Evolutionary conservation across 2,113 vertebrate genomes (phyloP), one percentile per base, ranked within the genome.

Genomic region (Xiphophorus couchianus): DNA sequence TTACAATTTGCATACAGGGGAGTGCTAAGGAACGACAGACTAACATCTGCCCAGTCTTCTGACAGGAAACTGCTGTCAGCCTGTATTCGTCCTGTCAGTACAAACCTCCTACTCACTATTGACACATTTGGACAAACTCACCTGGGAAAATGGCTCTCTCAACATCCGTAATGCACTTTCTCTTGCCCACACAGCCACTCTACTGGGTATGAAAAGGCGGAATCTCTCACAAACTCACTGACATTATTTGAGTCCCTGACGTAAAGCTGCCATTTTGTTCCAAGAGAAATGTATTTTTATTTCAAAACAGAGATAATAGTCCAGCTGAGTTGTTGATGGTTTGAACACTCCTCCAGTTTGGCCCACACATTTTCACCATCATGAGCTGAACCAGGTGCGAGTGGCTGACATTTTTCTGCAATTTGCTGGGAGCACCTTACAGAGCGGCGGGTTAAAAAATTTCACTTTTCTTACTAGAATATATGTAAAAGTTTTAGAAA

Each of bases 211-310:
- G 44, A 68, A 72, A 48, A 68, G n/a, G 12, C 73, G 81, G 66
- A 42, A 63, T 73, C 66, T 70, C 62, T 85, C 71, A 28, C 71
- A 81, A 79, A 76, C 28, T 62, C 72, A 63, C 39, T 28, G 71
- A 71, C 71, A 35, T 48, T 48, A 80, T 77, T 88, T 25, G 65
- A 74, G 66, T 71, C 48, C 29, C 62, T 80, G 30, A 83, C 84
- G 81, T 71, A 73, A 62, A 76, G 82, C 78, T 84, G 85, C 74
- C 82, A 82, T 83, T 92, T 87, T 89, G 90, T 88, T 90, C 85
- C 71, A 29, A 42, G 71, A 90, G 75, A 83, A 90, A 81, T 25
- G 87, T 87, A 69, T 81, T 85, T 84, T 48, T 84, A 78, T 90
- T 89, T 84, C 86, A 77, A 91, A 83, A 17, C 62, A 30, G 78